These are phyloP conservation scores for Thamnophis sirtalis DNA, from an alignment of 2,113 vertebrate genomes.

Conservation along the genomic window DNA sequence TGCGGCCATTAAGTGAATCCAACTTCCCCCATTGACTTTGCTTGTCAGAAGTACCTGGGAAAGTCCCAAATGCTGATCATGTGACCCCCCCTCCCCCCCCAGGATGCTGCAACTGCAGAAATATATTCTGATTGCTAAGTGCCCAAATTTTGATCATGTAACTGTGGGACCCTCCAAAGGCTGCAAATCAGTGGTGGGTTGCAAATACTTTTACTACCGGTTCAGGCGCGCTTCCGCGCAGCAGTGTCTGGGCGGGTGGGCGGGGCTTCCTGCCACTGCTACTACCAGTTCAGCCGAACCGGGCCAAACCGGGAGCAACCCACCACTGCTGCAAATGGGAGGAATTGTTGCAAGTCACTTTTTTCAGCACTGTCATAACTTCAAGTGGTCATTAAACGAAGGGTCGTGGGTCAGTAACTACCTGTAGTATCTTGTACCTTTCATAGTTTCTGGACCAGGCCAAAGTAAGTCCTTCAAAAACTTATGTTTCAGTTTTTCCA, in stretches of 20 bases:
- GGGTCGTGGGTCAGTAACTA: not conserved
- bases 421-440: not conserved
- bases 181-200: not conserved
- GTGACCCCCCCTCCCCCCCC: too few relatives aligned
- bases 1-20: not conserved
- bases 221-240: too few relatives aligned
- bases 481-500: not conserved
- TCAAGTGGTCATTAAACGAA: not conserved
- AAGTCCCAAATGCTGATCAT: not conserved
- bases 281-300: too few relatives aligned
- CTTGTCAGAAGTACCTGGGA: not conserved
- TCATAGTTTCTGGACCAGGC: not conserved
- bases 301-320: too few relatives aligned
- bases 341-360: not conserved
- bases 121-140: not conserved
- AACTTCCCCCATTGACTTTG: not conserved
- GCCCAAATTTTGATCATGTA: not conserved
- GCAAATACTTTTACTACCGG: too few relatives aligned
- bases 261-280: too few relatives aligned
- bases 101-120: not conserved
- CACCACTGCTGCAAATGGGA: not conserved
- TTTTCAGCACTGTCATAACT: not conserved
- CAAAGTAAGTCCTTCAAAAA: not conserved
- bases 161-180: not conserved
- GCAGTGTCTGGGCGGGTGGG: too few relatives aligned